A percentile compares a stretch with the other conserved stretches of the same genome.
Conservation (phyloP, 2,888 invertebrate species). For the Abrostola triplasia region DNA sequence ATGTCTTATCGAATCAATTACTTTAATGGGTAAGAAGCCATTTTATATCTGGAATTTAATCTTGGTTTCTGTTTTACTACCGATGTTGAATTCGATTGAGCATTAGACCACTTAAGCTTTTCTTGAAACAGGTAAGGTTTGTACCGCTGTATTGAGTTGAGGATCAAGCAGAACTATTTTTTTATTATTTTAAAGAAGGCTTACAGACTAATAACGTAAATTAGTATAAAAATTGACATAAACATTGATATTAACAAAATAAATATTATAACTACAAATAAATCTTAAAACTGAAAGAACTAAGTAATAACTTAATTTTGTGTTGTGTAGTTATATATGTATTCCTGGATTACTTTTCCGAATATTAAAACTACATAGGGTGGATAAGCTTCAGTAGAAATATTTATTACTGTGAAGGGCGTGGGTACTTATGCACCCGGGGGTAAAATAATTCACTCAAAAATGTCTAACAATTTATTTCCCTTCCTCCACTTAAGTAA, state of each 20-base stretch:
- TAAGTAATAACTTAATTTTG: too few species aligned
- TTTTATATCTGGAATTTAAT: slow-evolving; percentile 70
- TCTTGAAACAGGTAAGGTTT: slow-evolving; percentile 26
- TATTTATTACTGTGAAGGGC: slow-evolving; percentile 55
- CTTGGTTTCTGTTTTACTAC: slow-evolving; percentile 58
- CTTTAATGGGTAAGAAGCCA: slow-evolving; percentile 77
- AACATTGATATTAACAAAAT: too few species aligned
- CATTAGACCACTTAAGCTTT: slow-evolving; percentile 41
- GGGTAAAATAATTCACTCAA: slow-evolving; percentile 71
- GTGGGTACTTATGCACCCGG: slow-evolving; percentile 68
- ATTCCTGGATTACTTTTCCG: slow-evolving; percentile 9
- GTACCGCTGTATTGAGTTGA: slow-evolving; percentile 19
- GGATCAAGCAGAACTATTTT: slow-evolving; percentile 15
- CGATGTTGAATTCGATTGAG: slow-evolving; percentile 49
- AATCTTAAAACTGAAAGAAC: too few species aligned
- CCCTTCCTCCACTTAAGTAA: slow-evolving; percentile 59
- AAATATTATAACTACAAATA: too few species aligned
- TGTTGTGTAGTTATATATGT: slow-evolving; percentile 6
- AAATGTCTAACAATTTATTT: slow-evolving; percentile 71
- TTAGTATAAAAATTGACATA: too few species aligned
- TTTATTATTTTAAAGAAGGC: too few species aligned
- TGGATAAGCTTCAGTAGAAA: slow-evolving; percentile 40
- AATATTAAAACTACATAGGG: slow-evolving; percentile 19
- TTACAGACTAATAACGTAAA: too few species aligned
- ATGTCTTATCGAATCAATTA: slow-evolving; percentile 85